Conservation (phyloP, 2,797 vertebrate species). For the Gadopsis bispinosus region DNA sequence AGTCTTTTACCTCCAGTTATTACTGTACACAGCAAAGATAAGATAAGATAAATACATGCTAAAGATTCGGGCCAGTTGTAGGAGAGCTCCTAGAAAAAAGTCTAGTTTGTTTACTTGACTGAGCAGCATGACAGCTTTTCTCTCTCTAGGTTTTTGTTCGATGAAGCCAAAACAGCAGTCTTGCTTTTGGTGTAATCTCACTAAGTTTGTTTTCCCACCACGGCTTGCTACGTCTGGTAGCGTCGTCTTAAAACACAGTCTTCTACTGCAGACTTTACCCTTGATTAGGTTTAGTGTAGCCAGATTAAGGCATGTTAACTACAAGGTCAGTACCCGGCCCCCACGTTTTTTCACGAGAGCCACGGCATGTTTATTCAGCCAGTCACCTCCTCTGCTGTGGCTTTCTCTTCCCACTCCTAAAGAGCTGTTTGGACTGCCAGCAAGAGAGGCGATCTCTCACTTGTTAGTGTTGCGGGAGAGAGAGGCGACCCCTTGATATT, state of each 20-base stretch:
- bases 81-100: neutral
- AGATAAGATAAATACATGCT: neutral
- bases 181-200: neutral
- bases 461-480: neutral
- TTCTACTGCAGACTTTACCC: neutral
- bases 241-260: neutral
- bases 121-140: neutral
- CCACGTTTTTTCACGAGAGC: neutral
- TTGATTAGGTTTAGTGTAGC: neutral
- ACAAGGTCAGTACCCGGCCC: conserved; percentile 16
- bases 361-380: conserved; percentile 43
- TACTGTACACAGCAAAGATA: conserved; percentile 11
- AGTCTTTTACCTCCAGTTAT: neutral
- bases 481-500: neutral
- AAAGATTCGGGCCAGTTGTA: neutral
- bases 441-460: neutral
- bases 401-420: neutral
- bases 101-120: conserved; percentile 1
- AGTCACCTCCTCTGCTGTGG: neutral
- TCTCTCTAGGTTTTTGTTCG: neutral
- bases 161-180: neutral
- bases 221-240: neutral
- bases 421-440: neutral
- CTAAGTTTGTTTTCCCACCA: neutral
- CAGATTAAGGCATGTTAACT: conserved; percentile 1